phyloP scores from a whole-genome alignment of 2,113 vertebrate genomes.

The Glareola pratincola region DNA sequence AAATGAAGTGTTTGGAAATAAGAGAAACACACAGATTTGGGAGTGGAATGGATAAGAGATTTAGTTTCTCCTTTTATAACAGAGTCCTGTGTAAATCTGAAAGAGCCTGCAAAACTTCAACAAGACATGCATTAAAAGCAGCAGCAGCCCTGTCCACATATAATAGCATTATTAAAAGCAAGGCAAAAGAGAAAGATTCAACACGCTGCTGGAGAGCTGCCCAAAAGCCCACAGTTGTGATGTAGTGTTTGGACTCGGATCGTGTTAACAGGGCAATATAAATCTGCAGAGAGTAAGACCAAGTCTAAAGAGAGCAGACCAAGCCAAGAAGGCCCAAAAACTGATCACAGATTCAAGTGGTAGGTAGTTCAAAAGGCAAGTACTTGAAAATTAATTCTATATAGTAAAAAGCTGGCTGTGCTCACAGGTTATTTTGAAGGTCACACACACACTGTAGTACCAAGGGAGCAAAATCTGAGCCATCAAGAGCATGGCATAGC shows the following conservation, averaged over 20 bases:
- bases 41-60: conserved; percentile 54
- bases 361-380: conserved; percentile 3
- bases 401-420: not conserved
- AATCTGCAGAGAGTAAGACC: conserved; percentile 36
- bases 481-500: conserved; percentile 13
- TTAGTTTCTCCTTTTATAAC: conserved; percentile 51
- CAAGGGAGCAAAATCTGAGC: not conserved
- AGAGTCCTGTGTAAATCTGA: conserved; percentile 35
- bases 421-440: not conserved
- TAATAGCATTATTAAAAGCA: conserved; percentile 45
- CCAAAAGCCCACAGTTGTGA: conserved; percentile 33
- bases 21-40: conserved; percentile 58
- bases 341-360: not conserved
- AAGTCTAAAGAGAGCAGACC: not conserved
- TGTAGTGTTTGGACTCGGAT: conserved; percentile 22
- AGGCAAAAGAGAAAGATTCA: conserved; percentile 37
- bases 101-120: conserved; percentile 47
- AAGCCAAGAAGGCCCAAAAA: not conserved
- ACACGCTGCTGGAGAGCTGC: conserved; percentile 20
- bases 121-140: conserved; percentile 51
- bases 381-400: not conserved
- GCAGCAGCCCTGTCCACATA: conserved; percentile 48
- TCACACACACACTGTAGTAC: not conserved
- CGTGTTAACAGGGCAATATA: conserved; percentile 45
- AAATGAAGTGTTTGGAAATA: conserved; percentile 68